phyloP scores from a whole-genome alignment of 1,140 invertebrate species.

The Drosophila lowei region DNA sequence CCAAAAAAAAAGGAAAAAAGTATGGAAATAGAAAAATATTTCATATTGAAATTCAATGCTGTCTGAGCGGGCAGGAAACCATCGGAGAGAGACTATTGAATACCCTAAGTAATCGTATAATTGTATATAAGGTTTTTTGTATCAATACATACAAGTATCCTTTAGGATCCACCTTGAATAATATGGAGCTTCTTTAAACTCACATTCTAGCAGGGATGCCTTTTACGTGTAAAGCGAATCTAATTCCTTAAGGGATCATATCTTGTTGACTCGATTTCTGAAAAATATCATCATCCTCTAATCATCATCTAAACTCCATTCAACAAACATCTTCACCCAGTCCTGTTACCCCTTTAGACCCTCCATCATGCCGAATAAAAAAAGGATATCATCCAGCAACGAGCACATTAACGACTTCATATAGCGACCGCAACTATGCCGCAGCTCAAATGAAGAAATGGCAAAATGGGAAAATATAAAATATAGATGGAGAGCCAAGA shows the following conservation, averaged over 20 bases:
- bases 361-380: constrained; percentile 15
- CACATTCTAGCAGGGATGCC: neutral
- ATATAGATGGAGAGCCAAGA: constrained; percentile 16
- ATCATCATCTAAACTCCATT: too few species aligned
- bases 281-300: too few species aligned
- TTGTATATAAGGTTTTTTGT: neutral
- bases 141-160: too few species aligned
- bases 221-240: too few species aligned
- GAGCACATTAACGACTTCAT: constrained; percentile 74
- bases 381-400: constrained; percentile 57
- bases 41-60: constrained; percentile 51
- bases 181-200: too few species aligned
- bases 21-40: constrained; percentile 24
- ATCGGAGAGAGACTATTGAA: neutral
- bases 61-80: neutral
- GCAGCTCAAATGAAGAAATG: constrained; percentile 10
- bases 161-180: too few species aligned
- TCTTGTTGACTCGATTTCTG: too few species aligned
- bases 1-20: constrained; percentile 11
- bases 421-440: constrained; percentile 68
- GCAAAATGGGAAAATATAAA: constrained; percentile 17
- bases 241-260: too few species aligned
- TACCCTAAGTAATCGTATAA: constrained; percentile 11
- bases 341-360: neutral
- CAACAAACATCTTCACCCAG: neutral